Percentiles rank a stretch among this genome's conserved stretches.
phyloP scores from a whole-genome alignment of 2,797 vertebrate species.

The Gadopsis bispinosus region DNA sequence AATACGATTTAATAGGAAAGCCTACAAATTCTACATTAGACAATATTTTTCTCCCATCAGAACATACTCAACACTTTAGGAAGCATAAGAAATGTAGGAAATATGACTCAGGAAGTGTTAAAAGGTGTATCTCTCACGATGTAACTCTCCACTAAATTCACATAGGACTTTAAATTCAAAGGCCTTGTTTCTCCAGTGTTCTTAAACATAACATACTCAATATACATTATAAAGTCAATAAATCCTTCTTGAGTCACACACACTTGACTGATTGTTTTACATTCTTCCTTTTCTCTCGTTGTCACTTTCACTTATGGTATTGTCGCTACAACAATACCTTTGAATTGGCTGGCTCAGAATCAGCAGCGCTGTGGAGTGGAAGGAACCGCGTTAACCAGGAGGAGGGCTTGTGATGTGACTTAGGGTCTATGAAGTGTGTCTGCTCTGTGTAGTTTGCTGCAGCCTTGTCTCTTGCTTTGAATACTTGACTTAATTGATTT shows the following conservation, averaged over 20 bases:
- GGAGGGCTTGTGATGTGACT: slow-evolving; percentile 51
- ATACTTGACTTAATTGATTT: slow-evolving; percentile 95
- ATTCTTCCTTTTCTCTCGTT: slow-evolving; percentile 27
- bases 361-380: slow-evolving; percentile 15
- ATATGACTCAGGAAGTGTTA: background rate
- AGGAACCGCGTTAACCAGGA: slow-evolving; percentile 46
- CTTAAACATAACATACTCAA: background rate
- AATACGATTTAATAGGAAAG: too few species aligned
- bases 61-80: too few species aligned
- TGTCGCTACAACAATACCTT: slow-evolving; percentile 18
- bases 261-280: slow-evolving; percentile 17
- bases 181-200: background rate
- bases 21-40: too few species aligned
- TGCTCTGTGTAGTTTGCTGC: slow-evolving; percentile 54
- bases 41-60: too few species aligned
- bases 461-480: slow-evolving; percentile 71
- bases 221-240: slow-evolving; percentile 37
- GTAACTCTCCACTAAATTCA: background rate
- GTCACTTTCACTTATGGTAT: slow-evolving; percentile 33
- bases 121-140: background rate
- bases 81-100: background rate
- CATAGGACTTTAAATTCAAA: background rate
- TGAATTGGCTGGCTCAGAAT: slow-evolving; percentile 18
- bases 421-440: slow-evolving; percentile 63
- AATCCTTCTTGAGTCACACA: background rate